Evolutionary conservation across 2,888 invertebrate species (phyloP), one percentile per base, ranked within the genome.

Genomic region (Drosophila tanythrix): DNA sequence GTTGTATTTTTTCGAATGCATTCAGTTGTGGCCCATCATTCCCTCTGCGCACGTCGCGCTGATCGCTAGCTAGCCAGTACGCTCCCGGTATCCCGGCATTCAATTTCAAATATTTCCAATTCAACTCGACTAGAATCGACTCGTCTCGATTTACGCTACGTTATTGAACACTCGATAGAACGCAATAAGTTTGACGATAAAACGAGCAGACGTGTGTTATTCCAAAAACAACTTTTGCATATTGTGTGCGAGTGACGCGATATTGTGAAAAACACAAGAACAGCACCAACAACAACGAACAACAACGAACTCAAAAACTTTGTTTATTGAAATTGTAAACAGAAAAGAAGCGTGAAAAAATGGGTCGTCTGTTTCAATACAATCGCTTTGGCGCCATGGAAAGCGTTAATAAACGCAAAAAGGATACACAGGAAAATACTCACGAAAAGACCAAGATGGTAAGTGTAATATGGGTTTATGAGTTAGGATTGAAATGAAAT

Each of bases 301-400:
- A 36, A 56, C 15, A 53, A 21, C 70, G 31, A 50, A 57, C 46
- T 59, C 27, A 74, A 68, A 10, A 73, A 73, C 62, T 38, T 78
- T 74, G 74, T 79, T 68, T 82, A 77, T 79, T 81, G 62, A 63
- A 83, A 83, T 60, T 81, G 69, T 79, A 85, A 82, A 80, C 81
- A 82, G 55, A 46, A 52, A 11, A 74, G 43, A 64, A 71, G 51
- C 59, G 36, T n/a, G 29, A 13, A 81, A 74, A 74, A 81, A 92
- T 92, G 92, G 92, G 92, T 75, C 91, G 92, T 60, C 82, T 91
- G 13, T 92, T 92, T 74, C 91, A 92, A 70, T 92, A 92, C 59
- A 92, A 92, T 79, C 92, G 92, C 65, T 92, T 92, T 72, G 90
- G 82, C 73, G 83, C 82, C 77, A 73, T 78, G 68, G 86, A 89